phyloP scores from a whole-genome alignment of 1,140 invertebrate species.

The Apis cerana region DNA sequence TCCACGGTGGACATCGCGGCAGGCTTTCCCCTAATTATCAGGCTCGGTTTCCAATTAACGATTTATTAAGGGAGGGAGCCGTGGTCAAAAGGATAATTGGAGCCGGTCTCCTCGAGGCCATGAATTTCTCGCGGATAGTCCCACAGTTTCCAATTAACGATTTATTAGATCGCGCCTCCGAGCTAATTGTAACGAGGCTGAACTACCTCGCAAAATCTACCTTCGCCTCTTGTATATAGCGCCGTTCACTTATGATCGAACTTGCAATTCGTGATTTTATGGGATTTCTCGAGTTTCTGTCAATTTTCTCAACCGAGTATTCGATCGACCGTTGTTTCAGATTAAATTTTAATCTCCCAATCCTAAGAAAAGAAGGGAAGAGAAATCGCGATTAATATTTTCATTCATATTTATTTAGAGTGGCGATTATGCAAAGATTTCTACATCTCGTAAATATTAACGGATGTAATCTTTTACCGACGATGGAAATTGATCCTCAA shows the following conservation, averaged over 20 bases:
- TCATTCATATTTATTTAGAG: too few species aligned
- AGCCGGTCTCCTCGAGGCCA: slow-evolving; percentile 13
- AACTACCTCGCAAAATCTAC: not conserved
- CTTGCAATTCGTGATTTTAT: not conserved
- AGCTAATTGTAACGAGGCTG: slow-evolving; percentile 41
- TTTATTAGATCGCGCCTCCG: slow-evolving; percentile 44
- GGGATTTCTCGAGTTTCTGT: not conserved
- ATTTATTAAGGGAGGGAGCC: slow-evolving; percentile 57
- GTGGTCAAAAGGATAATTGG: slow-evolving; percentile 55
- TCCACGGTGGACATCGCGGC: slow-evolving; percentile 9
- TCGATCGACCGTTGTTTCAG: not conserved
- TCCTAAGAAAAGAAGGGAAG: not conserved
- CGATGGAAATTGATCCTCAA: not conserved
- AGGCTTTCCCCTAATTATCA: slow-evolving; percentile 60
- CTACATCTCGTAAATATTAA: not conserved
- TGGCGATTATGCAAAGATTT: not conserved
- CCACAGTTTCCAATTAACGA: slow-evolving; percentile 50
- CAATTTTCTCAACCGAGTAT: not conserved
- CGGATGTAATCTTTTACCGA: not conserved
- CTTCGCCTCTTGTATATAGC: not conserved
- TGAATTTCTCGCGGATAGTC: slow-evolving; percentile 45
- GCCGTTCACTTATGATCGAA: not conserved
- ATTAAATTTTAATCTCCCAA: not conserved
- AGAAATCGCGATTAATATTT: too few species aligned
- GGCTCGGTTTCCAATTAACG: slow-evolving; percentile 62